Base-by-base conservation (phyloP, 2,888 invertebrate genomes). In the Watsonalla cultraria region DNA sequence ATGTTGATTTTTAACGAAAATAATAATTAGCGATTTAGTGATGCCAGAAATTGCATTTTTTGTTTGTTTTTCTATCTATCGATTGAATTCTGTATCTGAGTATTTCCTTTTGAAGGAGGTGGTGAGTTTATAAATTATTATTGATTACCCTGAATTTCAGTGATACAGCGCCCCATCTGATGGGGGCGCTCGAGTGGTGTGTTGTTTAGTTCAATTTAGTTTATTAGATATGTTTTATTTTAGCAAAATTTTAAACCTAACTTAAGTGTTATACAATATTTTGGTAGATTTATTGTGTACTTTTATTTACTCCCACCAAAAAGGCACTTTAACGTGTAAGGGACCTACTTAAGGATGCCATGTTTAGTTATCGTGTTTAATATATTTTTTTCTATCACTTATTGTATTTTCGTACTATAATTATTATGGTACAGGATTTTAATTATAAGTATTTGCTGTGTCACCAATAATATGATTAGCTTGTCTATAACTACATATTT, bases 141-240 rank as follows among this genome's bases (percentile, higher is more conserved):
- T 86, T 82, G 76, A 80, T 82, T 85, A 84, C 82, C 83, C 81
- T 85, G 71, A 70, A 78, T 75, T 86, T 84, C 85, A 87, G 86
- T 88, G 85, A 90, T 90, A 89, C 76, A 79, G 80, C 74, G 61
- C 80, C 84, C 89, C 88, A 89, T 90, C 61, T 82, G 81, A 88
- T 87, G 80, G 89, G 85, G 80, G 51, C 62, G 76, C 80, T 82
- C 66, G 83, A 77, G 82, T 79, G 82, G 86, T 76, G 86, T 89
- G 90, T 90, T 90, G 84, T 90, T 90, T 90, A 90, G 90, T 90
- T 90, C 87, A 90, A 90, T 90, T 90, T 90, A 90, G 86, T 90
- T 90, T 89, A 90, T 90, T 90, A 90, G 88, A 90, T 90, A 88
- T 86, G 90, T 90, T 90, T 90, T 90, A 89, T 90, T 90, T 90